Evolutionary conservation across 2,797 vertebrate species (phyloP), one percentile per base, ranked within the genome.

Genomic region (Bucorvus abyssinicus): DNA sequence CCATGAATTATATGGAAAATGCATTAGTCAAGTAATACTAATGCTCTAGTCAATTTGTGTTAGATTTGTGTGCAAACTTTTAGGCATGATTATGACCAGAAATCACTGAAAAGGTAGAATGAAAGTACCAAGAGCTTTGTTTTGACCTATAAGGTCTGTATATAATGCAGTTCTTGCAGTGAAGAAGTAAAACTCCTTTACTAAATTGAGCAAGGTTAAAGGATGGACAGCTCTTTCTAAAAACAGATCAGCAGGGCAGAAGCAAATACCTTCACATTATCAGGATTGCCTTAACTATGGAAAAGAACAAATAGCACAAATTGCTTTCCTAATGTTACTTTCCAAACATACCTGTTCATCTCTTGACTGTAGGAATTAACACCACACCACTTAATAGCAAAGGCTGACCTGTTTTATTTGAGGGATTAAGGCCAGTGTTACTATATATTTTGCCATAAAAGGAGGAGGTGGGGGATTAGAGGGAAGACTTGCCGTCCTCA

Each of bases 131-230:
- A 79, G 26, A 73, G 40, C 32, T 69, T 82, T 63, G 14, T 38
- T 90, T 89, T 81, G 53, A 78, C 30, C 42, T 90, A 59, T 20
- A 44, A 57, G 30, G 34, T 94, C 32, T 69, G 5, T 71, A 30
- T 57, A 61, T 42, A 89, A 53, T 56, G 19, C 34, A 76, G 14
- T 76, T 67, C 45, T 55, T 86, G 23, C 38, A 84, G 34, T n/a
- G 45, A 90, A 91, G 50, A 47, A 49, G 12, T 32, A 82, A 47
- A 92, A 89, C 40, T 30, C 6, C 32, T 87, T 68, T n/a, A 26
- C 50, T 88, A 93, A 94, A 91, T 81, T 80, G 50, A 87, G 60
- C 45, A 87, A 93, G 67, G 69, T 93, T 92, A 78, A 32, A 78
- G 15, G 22, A 93, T 18, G 16, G 84, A 71, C 69, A 81, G 29